These are phyloP conservation scores for Syrphus vitripennis DNA, from an alignment of 2,888 invertebrate species.

Conservation along the genomic window DNA sequence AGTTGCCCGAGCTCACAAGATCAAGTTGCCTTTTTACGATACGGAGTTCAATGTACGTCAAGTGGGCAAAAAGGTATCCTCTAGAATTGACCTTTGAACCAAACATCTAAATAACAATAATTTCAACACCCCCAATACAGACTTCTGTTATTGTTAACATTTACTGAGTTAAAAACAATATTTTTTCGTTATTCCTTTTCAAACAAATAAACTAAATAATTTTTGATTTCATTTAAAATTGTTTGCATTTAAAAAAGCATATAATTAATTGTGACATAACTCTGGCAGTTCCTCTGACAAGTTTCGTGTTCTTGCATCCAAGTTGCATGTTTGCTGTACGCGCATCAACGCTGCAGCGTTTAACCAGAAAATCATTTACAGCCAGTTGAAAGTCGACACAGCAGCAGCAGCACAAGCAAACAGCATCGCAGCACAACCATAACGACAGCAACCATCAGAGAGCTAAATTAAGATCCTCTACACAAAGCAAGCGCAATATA, in stretches of 20 bases:
- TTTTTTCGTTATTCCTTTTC: not conserved
- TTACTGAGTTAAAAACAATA: too few relatives aligned
- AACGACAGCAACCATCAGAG: not conserved
- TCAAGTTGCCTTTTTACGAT: too few relatives aligned
- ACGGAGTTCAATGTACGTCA: too few relatives aligned
- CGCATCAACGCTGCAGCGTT: slow-evolving; percentile 68
- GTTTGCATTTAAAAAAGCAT: slow-evolving; percentile 43
- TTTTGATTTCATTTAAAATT: slow-evolving; percentile 47
- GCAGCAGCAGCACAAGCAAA: not conserved
- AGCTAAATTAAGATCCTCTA: slow-evolving; percentile 69
- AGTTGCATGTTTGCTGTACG: slow-evolving; percentile 64
- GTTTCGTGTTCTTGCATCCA: slow-evolving; percentile 67
- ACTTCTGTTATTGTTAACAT: too few relatives aligned
- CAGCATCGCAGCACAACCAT: slow-evolving; percentile 46
- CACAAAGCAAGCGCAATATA: not conserved
- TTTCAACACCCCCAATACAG: too few relatives aligned
- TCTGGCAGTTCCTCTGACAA: slow-evolving; percentile 69
- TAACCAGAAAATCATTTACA: slow-evolving; percentile 71
- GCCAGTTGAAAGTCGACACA: slow-evolving; percentile 69
- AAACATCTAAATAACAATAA: too few relatives aligned
- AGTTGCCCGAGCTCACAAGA: too few relatives aligned
- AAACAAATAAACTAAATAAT: not conserved
- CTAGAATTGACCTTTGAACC: too few relatives aligned
- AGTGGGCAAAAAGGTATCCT: too few relatives aligned
- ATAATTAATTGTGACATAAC: slow-evolving; percentile 71